These are phyloP conservation scores for Desoria tigrina DNA, from an alignment of 2,888 invertebrate genomes.

Conservation along the genomic window DNA sequence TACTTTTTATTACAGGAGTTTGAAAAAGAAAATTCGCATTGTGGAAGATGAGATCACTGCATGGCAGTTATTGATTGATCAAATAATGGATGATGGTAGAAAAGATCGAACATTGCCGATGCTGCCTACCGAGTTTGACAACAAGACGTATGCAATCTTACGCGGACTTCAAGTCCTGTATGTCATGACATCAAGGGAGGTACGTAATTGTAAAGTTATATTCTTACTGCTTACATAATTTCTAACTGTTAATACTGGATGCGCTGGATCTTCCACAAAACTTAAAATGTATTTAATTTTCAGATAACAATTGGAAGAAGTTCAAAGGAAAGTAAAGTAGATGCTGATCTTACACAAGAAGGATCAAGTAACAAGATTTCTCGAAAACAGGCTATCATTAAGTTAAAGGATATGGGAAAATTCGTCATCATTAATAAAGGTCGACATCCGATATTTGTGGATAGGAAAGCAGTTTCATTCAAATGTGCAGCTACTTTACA, in stretches of 20 bases:
- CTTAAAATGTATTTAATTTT: slow-evolving; percentile 26
- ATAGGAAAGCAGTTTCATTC: slow-evolving; percentile 83
- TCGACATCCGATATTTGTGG: slow-evolving; percentile 89
- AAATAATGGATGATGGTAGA: slow-evolving; percentile 69
- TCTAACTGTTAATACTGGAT: background rate
- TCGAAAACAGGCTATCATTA: slow-evolving; percentile 86
- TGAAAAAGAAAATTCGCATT: slow-evolving; percentile 81
- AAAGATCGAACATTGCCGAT: slow-evolving; percentile 57
- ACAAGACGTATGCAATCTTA: slow-evolving; percentile 88
- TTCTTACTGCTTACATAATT: background rate
- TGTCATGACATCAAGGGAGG: slow-evolving; percentile 89
- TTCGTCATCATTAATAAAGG: slow-evolving; percentile 95
- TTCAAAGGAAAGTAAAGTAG: slow-evolving; percentile 81
- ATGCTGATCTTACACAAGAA: slow-evolving; percentile 89
- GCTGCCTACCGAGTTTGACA: slow-evolving; percentile 80
- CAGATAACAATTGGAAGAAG: slow-evolving; percentile 89
- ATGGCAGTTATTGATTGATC: slow-evolving; percentile 91
- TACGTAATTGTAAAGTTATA: slow-evolving; percentile 55
- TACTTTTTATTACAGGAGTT: slow-evolving; percentile 60
- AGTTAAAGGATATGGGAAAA: slow-evolving; percentile 86
- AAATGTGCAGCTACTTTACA: slow-evolving; percentile 87
- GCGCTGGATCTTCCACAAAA: background rate
- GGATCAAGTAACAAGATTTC: slow-evolving; percentile 94
- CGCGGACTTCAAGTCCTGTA: slow-evolving; percentile 89
- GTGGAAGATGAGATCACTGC: slow-evolving; percentile 85